These are phyloP conservation scores for Auanema freiburgensis DNA, from an alignment of 2,888 invertebrate species.

Conservation along the genomic window DNA sequence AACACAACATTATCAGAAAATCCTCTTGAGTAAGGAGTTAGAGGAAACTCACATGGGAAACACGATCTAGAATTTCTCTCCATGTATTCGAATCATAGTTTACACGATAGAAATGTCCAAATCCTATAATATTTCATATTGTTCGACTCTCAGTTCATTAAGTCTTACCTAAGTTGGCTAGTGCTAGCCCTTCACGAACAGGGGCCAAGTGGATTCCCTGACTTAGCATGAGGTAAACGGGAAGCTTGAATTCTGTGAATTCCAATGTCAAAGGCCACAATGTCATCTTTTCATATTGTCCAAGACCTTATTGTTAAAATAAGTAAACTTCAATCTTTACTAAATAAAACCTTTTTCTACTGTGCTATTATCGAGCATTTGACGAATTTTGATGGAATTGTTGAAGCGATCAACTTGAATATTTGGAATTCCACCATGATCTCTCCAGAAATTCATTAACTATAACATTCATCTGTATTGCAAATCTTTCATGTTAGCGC, in stretches of 20 bases:
- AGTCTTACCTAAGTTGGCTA: constrained; percentile 9
- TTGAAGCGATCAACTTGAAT: constrained; percentile 33
- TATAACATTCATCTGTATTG: constrained; percentile 14
- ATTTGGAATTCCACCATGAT: constrained; percentile 36
- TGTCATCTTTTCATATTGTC: constrained; percentile 38
- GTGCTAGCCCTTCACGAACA: constrained; percentile 25
- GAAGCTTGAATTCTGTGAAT: constrained; percentile 42
- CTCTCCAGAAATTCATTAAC: constrained; percentile 34
- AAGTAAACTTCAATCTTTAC: background rate
- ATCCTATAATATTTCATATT: constrained; percentile 18
- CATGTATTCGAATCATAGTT: constrained; percentile 45
- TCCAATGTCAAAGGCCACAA: constrained; percentile 40
- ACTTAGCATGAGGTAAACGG: constrained; percentile 40
- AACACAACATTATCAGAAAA: background rate
- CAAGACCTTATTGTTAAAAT: constrained; percentile 17
- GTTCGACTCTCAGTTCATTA: background rate
- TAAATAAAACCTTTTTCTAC: constrained; percentile 27
- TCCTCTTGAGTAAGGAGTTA: background rate
- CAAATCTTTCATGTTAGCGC: background rate
- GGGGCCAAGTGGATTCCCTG: constrained; percentile 40
- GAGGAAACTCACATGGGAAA: background rate
- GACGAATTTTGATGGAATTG: constrained; percentile 28
- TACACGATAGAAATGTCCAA: constrained; percentile 38
- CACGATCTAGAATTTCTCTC: constrained; percentile 19
- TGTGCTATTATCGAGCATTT: constrained; percentile 26